phyloP scores from a whole-genome alignment of 2,797 vertebrate genomes.

The Oceanodroma leucorhoa region DNA sequence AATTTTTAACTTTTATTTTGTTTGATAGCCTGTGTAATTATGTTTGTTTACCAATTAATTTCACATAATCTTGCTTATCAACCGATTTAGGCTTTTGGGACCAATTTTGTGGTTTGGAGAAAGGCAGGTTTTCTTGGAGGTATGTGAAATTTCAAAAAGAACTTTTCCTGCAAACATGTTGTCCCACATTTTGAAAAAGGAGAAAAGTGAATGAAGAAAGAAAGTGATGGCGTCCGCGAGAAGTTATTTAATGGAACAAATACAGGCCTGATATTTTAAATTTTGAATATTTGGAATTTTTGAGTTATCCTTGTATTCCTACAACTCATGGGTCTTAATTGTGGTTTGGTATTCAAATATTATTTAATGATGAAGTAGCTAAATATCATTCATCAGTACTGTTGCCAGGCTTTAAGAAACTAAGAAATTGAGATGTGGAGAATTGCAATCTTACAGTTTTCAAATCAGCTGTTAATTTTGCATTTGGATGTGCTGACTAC shows the following conservation, averaged over 20 bases:
- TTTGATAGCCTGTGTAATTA: neutral
- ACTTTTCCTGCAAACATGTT: neutral
- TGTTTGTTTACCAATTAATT: neutral
- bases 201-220: neutral
- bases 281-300: neutral
- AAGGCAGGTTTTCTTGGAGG: neutral
- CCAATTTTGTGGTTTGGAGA: neutral
- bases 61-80: neutral
- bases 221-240: neutral
- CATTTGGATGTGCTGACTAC: neutral
- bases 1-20: neutral
- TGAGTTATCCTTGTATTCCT: neutral
- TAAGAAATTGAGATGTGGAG: neutral
- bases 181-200: neutral
- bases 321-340: neutral
- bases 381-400: neutral
- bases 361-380: neutral
- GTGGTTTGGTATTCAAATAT: neutral
- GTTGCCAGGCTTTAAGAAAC: neutral
- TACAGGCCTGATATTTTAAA: neutral
- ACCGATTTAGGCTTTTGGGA: neutral
- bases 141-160: neutral
- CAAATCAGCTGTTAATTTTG: neutral
- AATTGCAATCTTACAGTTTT: neutral
- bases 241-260: neutral